Percentiles rank a stretch among this genome's conserved stretches.
phyloP scores from a whole-genome alignment of 35 echinoderm and acorn worm genomes.

The Hemicentrotus pulcherrimus region DNA sequence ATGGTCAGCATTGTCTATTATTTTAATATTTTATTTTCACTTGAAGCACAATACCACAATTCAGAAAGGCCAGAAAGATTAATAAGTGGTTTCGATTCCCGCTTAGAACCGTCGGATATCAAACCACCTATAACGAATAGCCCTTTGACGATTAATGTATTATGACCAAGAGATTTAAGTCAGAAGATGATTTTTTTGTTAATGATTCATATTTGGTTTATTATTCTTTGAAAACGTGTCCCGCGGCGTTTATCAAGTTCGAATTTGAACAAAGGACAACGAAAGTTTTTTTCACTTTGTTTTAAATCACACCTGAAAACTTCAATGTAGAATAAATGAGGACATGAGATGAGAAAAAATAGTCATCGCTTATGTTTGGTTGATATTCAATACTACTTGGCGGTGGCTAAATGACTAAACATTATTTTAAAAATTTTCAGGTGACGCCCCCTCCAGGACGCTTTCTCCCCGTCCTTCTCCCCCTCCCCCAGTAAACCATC shows the following conservation, averaged over 20 bases:
- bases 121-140: too few species aligned
- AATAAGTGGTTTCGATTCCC: background rate
- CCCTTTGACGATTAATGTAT: background rate
- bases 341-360: too few species aligned
- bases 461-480: too few species aligned
- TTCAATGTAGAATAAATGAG: too few species aligned
- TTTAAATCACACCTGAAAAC: background rate
- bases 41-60: background rate
- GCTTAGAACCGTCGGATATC: background rate
- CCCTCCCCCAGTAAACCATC: too few species aligned
- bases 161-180: background rate
- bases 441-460: too few species aligned
- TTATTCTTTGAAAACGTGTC: background rate
- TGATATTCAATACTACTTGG: too few species aligned
- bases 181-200: background rate
- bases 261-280: background rate
- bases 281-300: background rate
- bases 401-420: too few species aligned
- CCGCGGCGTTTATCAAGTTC: background rate
- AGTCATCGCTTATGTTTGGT: too few species aligned
- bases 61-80: background rate
- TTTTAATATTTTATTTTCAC: background rate
- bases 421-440: too few species aligned
- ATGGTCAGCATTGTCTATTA: background rate
- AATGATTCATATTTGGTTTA: background rate